Evolutionary conservation across 2,797 vertebrate species (phyloP).

Genomic region (Chlorospingus flavigularis): DNA sequence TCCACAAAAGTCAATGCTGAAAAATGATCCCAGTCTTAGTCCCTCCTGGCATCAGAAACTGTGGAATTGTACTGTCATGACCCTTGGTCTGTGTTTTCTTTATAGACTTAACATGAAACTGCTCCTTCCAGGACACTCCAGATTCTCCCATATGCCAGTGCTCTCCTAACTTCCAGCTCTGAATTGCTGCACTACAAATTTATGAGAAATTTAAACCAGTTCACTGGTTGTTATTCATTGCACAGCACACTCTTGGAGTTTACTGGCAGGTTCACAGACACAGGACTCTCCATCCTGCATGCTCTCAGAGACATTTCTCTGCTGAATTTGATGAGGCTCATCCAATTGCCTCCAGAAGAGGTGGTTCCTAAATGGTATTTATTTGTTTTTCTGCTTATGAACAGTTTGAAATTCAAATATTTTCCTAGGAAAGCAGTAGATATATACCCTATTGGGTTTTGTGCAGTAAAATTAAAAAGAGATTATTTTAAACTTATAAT

Average conservation of each 20-base stretch:
- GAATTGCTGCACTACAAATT: background rate
- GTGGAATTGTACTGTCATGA: background rate
- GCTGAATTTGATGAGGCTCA: background rate
- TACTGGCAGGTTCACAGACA: background rate
- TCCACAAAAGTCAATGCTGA: background rate
- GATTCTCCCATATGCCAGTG: background rate
- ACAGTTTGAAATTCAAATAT: background rate
- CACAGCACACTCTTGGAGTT: background rate
- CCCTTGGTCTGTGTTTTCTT: background rate
- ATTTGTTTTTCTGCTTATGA: slow-evolving; percentile 2
- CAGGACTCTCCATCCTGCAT: background rate
- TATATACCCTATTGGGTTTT: background rate
- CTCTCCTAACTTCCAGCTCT: background rate
- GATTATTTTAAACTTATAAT: slow-evolving; percentile 41
- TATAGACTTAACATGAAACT: background rate
- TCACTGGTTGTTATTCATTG: background rate
- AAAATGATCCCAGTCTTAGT: background rate
- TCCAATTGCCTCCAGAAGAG: background rate
- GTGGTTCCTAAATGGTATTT: background rate
- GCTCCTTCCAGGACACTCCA: background rate
- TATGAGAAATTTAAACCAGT: background rate
- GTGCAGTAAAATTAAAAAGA: slow-evolving; percentile 55
- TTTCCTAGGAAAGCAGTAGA: background rate
- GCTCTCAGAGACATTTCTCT: background rate
- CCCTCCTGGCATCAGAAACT: background rate